Evolutionary conservation across 2,888 invertebrate genomes (phyloP), one percentile per base, ranked within the genome.

Genomic region (Drosophila macrospina): DNA sequence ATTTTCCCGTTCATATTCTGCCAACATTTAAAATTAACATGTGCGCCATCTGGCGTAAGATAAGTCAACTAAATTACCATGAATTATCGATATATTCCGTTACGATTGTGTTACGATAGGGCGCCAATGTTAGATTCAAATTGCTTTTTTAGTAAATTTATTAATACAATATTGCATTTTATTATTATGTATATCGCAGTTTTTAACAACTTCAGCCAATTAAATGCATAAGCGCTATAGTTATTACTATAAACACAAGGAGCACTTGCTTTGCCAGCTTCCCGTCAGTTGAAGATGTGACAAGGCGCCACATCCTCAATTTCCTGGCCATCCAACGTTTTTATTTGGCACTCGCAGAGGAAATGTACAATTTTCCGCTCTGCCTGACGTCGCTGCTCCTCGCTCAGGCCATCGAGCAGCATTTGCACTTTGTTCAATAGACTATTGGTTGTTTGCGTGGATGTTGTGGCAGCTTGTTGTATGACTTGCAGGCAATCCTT

Each of bases 291-390:
- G 4, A 70, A 54, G n/a, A 87, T 54, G 39, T 85, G 88, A 5
- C 76, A 89, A 0, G 89, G 79, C 1, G 56, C 59, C 15, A 91
- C 80, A 72, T 90, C 91, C n/a, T 88, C 89, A 32, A 90, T 87
- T 32, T 88, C 85, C 41, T 89, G 86, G 1, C 91, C 89, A 51
- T 89, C 90, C 28, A 90, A 57, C 1, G 84, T 82, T 60, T 86
- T 89, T 11, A 91, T 91, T 74, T 91, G 90, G 13, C 90, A 90
- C 69, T 90, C 91, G 39, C 91, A 91, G 2, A 90, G 69, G 51
- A 90, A 90, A 63, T 90, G 86, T n/a, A 91, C 56, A 59, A 90
- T 91, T 69, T 91, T 90, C 0, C 86, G 84, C 55, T 91, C 91
- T 4, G 90, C 91, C 20, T 65, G 77, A 0, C 67, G 36, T 1